Base-by-base conservation (phyloP, 2,797 vertebrate species). In the Ispidina lecontei region DNA sequence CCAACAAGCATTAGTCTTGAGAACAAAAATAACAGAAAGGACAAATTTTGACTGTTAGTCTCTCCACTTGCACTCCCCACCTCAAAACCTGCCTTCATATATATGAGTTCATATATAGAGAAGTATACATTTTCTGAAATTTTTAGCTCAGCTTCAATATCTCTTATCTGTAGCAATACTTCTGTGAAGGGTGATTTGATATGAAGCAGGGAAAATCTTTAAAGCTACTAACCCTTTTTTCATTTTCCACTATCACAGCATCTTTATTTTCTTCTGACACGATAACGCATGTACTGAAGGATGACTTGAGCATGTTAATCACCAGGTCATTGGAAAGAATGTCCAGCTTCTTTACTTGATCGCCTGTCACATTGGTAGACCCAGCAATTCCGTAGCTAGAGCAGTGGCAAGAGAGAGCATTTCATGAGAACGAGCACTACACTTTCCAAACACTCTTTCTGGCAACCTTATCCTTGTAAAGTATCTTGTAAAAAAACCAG, bases 311-410 rank as follows among this genome's bases (percentile, higher is more conserved):
- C 98, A 99, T 98, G 95, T 99, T 99, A 93, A 99, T 96, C 85
- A 99, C 98, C 96, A 99, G 96, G 94, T 99, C 99, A 49, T 99
- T 99, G 96, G 99, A 99, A 88, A 99, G 98, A 79, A 99, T 89
- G 43, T 99, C 99, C 96, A 99, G 87, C 93, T 99, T 99, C 97
- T 99, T 99, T 35, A 99, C 99, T 92, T 99, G 99, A 89, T 99
- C 99, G 8, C 99, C 99, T 0, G 99, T 99, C 93, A 99, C 98
- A 7, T 99, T 99, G 93, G 98, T 99, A 96, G 98, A 99, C 25
- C 99, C 99, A 35, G 99, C 98, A 84, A 99, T 99, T 88, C 99
- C 99, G 89, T 99, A 99, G 16, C 99, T 99, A 85, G 47, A 95
- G 43, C 33, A 74, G 79, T 19, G 59, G 7, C 60, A 83, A 80